phyloP scores from a whole-genome alignment of 2,113 vertebrate species.

The Cyphomyrus discorhynchus region DNA sequence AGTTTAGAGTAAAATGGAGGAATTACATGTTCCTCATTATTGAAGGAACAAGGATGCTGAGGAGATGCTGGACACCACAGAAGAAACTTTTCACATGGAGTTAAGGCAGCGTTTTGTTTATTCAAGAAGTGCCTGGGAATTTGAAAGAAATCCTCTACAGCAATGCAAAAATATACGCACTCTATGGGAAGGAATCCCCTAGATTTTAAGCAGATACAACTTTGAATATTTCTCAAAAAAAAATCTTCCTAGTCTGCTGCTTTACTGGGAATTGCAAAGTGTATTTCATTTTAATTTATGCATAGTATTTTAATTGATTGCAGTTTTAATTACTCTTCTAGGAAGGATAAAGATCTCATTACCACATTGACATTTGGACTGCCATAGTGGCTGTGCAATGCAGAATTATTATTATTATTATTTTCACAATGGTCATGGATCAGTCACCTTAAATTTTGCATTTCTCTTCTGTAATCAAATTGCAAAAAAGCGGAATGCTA shows the following conservation, averaged over 20 bases:
- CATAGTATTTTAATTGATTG: background rate
- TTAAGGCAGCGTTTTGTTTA: background rate
- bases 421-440: background rate
- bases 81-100: background rate
- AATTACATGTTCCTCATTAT: background rate
- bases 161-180: background rate
- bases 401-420: background rate
- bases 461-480: background rate
- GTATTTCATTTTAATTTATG: background rate
- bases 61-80: background rate
- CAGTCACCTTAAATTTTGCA: background rate
- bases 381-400: background rate
- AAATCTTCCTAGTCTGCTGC: background rate
- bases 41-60: background rate
- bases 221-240: background rate
- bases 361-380: background rate
- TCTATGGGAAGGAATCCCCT: background rate
- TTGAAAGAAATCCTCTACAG: background rate
- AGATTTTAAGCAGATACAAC: background rate
- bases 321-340: background rate
- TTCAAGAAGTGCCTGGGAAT: background rate
- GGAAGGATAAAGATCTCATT: background rate
- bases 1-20: background rate
- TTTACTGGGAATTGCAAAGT: background rate
- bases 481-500: background rate